These are phyloP conservation scores for Andrena haemorrhoa DNA, from an alignment of 2,888 invertebrate genomes.

Conservation along the genomic window DNA sequence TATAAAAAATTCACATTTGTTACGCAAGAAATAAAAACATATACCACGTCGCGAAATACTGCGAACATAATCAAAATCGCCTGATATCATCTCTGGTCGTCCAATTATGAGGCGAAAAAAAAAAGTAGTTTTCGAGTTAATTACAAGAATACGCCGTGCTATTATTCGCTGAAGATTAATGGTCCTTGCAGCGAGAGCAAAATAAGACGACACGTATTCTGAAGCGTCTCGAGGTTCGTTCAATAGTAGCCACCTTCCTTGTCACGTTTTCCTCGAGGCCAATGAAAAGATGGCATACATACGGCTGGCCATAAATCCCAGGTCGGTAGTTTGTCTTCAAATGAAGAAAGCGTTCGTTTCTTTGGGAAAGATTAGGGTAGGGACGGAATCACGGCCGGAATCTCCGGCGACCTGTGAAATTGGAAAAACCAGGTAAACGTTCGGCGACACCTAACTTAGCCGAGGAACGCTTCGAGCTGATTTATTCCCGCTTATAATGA, in stretches of 20 bases:
- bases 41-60: too few relatives aligned
- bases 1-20: too few relatives aligned
- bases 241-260: conserved; percentile 5
- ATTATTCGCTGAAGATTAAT: conserved; percentile 26
- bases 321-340: conserved; percentile 43
- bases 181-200: conserved; percentile 5
- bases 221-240: conserved; percentile 14
- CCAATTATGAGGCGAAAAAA: not conserved
- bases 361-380: conserved; percentile 41
- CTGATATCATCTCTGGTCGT: too few relatives aligned
- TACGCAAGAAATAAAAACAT: too few relatives aligned
- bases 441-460: conserved; percentile 31
- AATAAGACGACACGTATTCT: not conserved
- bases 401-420: conserved; percentile 57
- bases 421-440: conserved; percentile 65
- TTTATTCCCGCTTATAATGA: conserved; percentile 65
- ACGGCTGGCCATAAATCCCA: conserved; percentile 38
- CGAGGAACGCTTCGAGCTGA: conserved; percentile 43
- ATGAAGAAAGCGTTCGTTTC: conserved; percentile 32
- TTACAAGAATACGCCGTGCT: conserved; percentile 6
- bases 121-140: conserved; percentile 3
- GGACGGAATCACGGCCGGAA: conserved; percentile 41
- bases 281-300: conserved; percentile 33
- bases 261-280: conserved; percentile 33
- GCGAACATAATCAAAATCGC: too few relatives aligned